Percentiles rank a stretch among this genome's conserved stretches.
phyloP scores from a whole-genome alignment of 2,797 vertebrate genomes.

The Atherinosoma microstoma region DNA sequence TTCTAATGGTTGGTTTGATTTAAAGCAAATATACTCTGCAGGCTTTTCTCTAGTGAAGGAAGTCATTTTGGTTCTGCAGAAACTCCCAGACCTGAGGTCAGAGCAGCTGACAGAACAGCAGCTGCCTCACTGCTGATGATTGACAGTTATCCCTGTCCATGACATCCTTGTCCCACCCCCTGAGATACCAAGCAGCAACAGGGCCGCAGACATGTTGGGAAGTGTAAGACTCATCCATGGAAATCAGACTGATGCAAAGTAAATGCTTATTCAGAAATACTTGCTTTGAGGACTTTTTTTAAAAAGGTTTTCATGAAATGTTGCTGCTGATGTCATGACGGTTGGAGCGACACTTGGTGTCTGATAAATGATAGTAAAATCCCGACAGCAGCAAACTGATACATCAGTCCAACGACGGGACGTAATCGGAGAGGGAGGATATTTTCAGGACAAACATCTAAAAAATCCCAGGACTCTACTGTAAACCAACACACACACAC shows the following conservation, averaged over 20 bases:
- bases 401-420: conserved; percentile 1
- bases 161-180: neutral
- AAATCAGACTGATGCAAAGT: neutral
- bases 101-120: conserved; percentile 39
- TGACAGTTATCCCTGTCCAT: conserved; percentile 36
- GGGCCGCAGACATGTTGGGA: neutral
- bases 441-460: conserved; percentile 42
- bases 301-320: neutral
- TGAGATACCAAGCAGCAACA: neutral
- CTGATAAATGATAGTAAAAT: conserved; percentile 12
- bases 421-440: conserved; percentile 36
- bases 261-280: neutral
- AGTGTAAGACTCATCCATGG: neutral
- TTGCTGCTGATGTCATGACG: neutral
- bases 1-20: neutral
- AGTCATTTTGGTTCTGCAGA: conserved; percentile 1
- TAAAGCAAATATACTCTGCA: neutral
- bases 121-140: conserved; percentile 39
- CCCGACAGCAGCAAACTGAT: conserved; percentile 31
- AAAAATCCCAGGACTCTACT: conserved; percentile 50
- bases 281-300: neutral
- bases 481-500: neutral
- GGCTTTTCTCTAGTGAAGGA: neutral
- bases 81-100: neutral
- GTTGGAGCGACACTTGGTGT: neutral